A percentile compares a stretch with the other conserved stretches of the same genome.
These are phyloP conservation scores for Microcebus ravelobensis DNA, from an alignment of 2,113 vertebrate species.

Conservation along the genomic window DNA sequence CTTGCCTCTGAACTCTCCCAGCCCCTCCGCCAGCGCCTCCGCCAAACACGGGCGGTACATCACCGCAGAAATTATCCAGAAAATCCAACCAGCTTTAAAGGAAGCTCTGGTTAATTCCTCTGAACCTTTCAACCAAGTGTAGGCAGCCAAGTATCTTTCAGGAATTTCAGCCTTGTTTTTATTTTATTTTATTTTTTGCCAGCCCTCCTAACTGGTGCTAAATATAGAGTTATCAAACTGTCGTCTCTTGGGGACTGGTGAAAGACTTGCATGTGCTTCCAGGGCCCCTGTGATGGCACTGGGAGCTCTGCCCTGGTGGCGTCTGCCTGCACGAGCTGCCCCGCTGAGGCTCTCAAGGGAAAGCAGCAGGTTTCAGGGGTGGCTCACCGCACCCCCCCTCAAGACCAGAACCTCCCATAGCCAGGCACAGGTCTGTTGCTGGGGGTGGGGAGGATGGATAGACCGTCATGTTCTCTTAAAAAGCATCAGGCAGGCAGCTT, in stretches of 20 bases:
- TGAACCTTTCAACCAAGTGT: rapidly evolving
- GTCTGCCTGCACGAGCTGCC: rapidly evolving
- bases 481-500: not conserved
- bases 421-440: not conserved
- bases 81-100: not conserved
- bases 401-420: not conserved
- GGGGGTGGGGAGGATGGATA: not conserved
- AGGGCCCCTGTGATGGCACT: not conserved
- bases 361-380: not conserved
- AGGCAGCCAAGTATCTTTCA: conserved; percentile 13
- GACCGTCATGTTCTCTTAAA: not conserved
- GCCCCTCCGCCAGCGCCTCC: not conserved
- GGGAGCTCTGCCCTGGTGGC: not conserved
- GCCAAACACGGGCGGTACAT: not conserved
- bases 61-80: not conserved
- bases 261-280: not conserved
- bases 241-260: not conserved
- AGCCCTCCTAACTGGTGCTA: conserved; percentile 24
- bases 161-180: not conserved
- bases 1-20: not conserved
- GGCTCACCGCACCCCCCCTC: not conserved
- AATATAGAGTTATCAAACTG: conserved; percentile 62
- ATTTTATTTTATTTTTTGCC: not conserved
- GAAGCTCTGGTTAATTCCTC: not conserved
- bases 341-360: not conserved